These are phyloP conservation scores for Oreotragus oreotragus DNA, from an alignment of 2,113 vertebrate species.

Conservation along the genomic window DNA sequence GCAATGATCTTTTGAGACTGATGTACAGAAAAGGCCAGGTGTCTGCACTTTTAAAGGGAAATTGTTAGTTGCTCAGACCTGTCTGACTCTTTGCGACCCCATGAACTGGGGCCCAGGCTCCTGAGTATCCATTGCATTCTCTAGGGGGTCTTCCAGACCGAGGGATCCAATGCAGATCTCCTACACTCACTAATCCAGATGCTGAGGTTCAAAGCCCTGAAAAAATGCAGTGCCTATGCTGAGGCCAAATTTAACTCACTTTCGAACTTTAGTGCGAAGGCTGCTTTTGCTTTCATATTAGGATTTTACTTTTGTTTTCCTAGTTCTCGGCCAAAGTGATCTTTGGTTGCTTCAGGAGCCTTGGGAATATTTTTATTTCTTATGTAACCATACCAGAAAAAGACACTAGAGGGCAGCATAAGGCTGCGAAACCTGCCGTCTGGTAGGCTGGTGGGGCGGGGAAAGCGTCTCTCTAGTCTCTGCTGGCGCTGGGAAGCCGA, in stretches of 20 bases:
- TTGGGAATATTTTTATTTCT: not conserved
- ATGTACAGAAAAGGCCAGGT: too few relatives aligned
- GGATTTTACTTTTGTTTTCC: not conserved
- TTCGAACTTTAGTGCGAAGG: not conserved
- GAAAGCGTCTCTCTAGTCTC: not conserved
- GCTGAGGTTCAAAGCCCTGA: not conserved
- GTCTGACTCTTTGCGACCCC: not conserved
- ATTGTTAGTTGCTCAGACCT: not conserved
- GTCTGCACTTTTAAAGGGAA: not conserved
- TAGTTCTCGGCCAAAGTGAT: not conserved
- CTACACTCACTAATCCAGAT: not conserved
- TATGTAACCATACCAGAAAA: not conserved
- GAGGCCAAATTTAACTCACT: not conserved
- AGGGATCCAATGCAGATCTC: not conserved
- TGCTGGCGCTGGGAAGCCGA: not conserved
- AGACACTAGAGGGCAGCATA: constrained; percentile 80
- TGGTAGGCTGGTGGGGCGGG: not conserved
- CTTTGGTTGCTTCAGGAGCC: not conserved
- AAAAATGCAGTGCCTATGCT: not conserved
- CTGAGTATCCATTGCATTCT: not conserved
- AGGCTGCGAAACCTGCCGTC: constrained; percentile 49
- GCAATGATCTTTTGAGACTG: not conserved
- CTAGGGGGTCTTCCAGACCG: not conserved
- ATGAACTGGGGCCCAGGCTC: not conserved
- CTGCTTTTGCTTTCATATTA: not conserved